These are phyloP conservation scores for Caenorhabditis sp. DNA, from an alignment of 2,888 invertebrate genomes.

Conservation along the genomic window DNA sequence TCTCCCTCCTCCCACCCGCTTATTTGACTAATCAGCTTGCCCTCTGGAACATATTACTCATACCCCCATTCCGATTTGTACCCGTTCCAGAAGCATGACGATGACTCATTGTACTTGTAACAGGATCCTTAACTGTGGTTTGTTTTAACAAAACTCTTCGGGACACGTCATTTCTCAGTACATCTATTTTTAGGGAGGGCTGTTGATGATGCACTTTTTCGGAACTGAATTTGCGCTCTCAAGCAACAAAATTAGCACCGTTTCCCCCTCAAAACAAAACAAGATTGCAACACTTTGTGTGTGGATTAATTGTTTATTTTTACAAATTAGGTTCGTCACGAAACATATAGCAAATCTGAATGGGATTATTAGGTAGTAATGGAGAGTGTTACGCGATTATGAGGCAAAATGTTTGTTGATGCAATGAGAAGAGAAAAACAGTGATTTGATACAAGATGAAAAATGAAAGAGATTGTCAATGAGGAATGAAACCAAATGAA, in stretches of 20 bases:
- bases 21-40: background rate
- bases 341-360: constrained; percentile 37
- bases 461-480: constrained; percentile 23
- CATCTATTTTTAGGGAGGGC: constrained; percentile 13
- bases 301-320: constrained; percentile 39
- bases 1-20: background rate
- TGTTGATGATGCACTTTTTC: constrained; percentile 21
- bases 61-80: background rate
- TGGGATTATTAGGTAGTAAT: constrained; percentile 41
- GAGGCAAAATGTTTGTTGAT: constrained; percentile 36
- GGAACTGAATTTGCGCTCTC: background rate
- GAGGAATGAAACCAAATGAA: constrained; percentile 21
- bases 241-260: constrained; percentile 7
- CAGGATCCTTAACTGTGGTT: background rate
- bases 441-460: constrained; percentile 1
- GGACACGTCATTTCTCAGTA: constrained; percentile 1
- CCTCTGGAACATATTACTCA: constrained; percentile 1
- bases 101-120: background rate
- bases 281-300: constrained; percentile 12
- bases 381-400: constrained; percentile 33
- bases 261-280: constrained; percentile 20
- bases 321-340: constrained; percentile 56
- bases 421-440: background rate
- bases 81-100: background rate
- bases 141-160: background rate